Conservation (phyloP, 1,140 invertebrate genomes). For the Drosophila takahashii region DNA sequence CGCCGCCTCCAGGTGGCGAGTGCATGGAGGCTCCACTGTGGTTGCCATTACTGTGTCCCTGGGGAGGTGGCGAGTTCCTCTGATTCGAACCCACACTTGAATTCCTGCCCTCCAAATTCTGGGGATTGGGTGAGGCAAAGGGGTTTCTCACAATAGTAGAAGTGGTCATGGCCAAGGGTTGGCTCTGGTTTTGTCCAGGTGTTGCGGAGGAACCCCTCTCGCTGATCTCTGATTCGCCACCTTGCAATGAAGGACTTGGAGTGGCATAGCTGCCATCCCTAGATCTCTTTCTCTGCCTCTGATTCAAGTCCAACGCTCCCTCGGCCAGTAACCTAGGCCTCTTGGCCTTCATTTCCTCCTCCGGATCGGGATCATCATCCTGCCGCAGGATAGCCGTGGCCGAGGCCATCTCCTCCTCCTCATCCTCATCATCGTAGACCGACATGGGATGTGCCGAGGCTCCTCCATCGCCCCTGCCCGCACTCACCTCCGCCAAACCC, state of each 20-base stretch:
- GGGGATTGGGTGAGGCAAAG: conserved; percentile 78
- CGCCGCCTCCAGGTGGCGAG: conserved; percentile 55
- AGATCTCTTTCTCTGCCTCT: conserved; percentile 72
- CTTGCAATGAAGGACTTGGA: conserved; percentile 85
- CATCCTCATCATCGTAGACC: conserved; percentile 83
- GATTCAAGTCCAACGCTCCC: conserved; percentile 62
- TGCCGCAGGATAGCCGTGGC: conserved; percentile 55
- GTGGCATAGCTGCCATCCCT: conserved; percentile 84
- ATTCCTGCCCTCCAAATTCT: conserved; percentile 34
- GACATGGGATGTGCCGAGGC: conserved; percentile 78
- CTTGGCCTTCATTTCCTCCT: conserved; percentile 75
- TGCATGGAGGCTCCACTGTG: conserved; percentile 27
- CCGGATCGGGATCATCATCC: conserved; percentile 40
- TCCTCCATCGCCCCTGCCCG: conserved; percentile 64
- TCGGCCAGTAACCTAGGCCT: conserved; percentile 55
- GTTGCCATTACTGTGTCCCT: conserved; percentile 53
- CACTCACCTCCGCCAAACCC: conserved; percentile 94
- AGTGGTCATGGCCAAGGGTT: conserved; percentile 78
- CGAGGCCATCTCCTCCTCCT: conserved; percentile 68
- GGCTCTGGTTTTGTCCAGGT: conserved; percentile 44
- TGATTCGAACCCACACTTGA: conserved; percentile 20
- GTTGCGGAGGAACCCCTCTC: conserved; percentile 15
- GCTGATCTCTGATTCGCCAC: conserved; percentile 39
- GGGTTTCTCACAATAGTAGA: conserved; percentile 82
- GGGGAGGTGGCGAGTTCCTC: conserved; percentile 46